Percentiles rank a stretch among this genome's conserved stretches.
These are phyloP conservation scores for Plagodis pulveraria DNA, from an alignment of 2,888 invertebrate species.

Conservation along the genomic window DNA sequence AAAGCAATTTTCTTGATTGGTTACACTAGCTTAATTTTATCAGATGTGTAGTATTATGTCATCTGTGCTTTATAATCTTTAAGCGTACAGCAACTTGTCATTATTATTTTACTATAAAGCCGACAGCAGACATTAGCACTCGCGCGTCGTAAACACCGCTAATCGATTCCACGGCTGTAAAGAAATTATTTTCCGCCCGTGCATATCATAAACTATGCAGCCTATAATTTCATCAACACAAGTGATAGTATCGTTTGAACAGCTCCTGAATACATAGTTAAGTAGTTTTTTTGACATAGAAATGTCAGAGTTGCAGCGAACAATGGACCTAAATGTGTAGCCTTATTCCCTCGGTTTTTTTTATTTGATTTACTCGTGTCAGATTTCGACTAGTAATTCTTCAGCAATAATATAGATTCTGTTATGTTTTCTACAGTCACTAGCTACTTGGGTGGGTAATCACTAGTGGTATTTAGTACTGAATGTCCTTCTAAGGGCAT, in stretches of 20 bases:
- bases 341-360: background rate
- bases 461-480: too few relatives aligned
- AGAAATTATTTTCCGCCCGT: constrained; percentile 59
- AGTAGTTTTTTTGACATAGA: too few relatives aligned
- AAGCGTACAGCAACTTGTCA: constrained; percentile 2
- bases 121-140: constrained; percentile 41
- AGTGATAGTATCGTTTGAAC: constrained; percentile 39
- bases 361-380: too few relatives aligned
- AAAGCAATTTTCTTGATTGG: too few relatives aligned
- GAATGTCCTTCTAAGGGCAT: too few relatives aligned
- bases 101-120: constrained; percentile 38
- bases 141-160: constrained; percentile 56
- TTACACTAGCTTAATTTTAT: too few relatives aligned
- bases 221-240: constrained; percentile 47
- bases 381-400: background rate
- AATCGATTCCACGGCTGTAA: constrained; percentile 64
- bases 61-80: background rate
- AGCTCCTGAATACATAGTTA: constrained; percentile 18
- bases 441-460: too few relatives aligned
- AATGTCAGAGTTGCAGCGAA: background rate
- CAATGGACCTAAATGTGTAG: background rate
- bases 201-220: constrained; percentile 44
- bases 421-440: too few relatives aligned
- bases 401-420: too few relatives aligned
- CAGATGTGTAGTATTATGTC: too few relatives aligned